These are phyloP conservation scores for Myotis findleyi DNA, from an alignment of 2,797 vertebrate genomes.

Conservation along the genomic window DNA sequence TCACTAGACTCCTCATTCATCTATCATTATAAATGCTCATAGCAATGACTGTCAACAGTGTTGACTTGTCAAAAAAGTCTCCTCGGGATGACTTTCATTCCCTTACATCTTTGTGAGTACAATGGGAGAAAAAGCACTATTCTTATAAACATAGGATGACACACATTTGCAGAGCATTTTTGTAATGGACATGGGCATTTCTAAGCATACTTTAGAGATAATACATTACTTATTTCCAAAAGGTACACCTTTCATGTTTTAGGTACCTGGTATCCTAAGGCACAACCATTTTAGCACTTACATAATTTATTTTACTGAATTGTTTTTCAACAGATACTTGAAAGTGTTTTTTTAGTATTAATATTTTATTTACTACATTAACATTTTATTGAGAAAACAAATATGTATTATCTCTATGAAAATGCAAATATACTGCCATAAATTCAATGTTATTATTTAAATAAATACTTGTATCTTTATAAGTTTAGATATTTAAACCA, in stretches of 20 bases:
- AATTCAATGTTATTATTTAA: background rate
- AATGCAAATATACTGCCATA: background rate
- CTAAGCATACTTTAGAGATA: background rate
- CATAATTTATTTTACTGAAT: background rate
- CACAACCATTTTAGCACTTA: background rate
- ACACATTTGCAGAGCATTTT: background rate
- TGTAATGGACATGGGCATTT: background rate
- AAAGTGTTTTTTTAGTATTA: background rate
- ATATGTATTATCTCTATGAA: background rate
- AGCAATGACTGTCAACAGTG: background rate
- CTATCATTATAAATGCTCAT: background rate
- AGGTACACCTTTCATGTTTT: background rate
- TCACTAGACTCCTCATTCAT: background rate
- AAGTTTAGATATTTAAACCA: background rate
- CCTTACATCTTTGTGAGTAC: background rate
- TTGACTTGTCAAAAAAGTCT: background rate
- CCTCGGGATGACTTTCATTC: background rate
- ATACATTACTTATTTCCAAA: background rate
- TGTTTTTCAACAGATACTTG: background rate
- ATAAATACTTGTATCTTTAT: background rate
- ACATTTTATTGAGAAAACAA: background rate
- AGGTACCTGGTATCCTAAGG: background rate
- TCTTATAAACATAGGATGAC: background rate
- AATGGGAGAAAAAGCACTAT: background rate
- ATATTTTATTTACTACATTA: background rate